Conservation (phyloP, 2,113 vertebrate genomes). For the Telmatochromis brachygnathus region DNA sequence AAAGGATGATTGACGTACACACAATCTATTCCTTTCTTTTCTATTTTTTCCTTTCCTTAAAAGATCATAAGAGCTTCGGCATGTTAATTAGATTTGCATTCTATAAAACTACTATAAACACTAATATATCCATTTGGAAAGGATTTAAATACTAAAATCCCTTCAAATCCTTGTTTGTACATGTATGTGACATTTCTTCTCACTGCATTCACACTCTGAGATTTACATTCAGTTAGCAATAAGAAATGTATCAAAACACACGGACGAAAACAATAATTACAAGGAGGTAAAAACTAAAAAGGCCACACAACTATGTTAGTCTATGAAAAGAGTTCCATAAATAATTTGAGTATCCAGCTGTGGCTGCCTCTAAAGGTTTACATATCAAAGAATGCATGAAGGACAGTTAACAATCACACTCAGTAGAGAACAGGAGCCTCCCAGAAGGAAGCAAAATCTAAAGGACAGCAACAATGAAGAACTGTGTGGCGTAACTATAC, state of each 20-base stretch:
- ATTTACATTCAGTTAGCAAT: neutral
- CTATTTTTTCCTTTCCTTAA: neutral
- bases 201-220: neutral
- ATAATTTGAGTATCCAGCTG: neutral
- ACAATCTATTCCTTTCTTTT: neutral
- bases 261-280: neutral
- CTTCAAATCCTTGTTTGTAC: neutral
- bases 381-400: neutral
- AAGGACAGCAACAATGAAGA: neutral
- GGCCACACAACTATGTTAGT: neutral
- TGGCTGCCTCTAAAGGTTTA: neutral
- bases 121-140: neutral
- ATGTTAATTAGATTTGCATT: neutral
- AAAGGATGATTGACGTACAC: neutral
- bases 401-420: neutral
- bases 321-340: neutral
- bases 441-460: neutral
- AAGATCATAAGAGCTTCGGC: neutral
- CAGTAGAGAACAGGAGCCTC: neutral
- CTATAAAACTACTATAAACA: neutral
- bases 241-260: neutral
- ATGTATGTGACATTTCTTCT: neutral
- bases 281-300: neutral
- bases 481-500: neutral
- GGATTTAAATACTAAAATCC: neutral